Conservation (phyloP, 2,888 invertebrate genomes). For the Pollenia amentaria region DNA sequence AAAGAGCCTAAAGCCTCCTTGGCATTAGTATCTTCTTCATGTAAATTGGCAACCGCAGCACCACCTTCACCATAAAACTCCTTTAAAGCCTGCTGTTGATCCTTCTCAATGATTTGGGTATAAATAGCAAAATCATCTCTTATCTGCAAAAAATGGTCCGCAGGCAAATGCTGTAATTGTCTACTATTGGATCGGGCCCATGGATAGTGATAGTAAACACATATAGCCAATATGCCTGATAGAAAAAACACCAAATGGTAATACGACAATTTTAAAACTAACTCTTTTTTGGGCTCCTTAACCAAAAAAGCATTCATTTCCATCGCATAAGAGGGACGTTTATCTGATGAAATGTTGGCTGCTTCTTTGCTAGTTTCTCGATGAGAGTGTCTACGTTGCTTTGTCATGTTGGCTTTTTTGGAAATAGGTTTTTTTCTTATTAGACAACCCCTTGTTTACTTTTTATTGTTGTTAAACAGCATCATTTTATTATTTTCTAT, state of each 20-base stretch:
- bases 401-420: conserved; percentile 63
- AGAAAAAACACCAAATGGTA: conserved; percentile 78
- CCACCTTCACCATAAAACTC: conserved; percentile 79
- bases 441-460: neutral
- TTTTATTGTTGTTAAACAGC: neutral
- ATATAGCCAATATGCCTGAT: conserved; percentile 79
- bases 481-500: neutral
- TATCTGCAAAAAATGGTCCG: conserved; percentile 81
- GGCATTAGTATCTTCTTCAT: conserved; percentile 79
- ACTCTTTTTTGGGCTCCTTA: conserved; percentile 48
- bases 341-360: conserved; percentile 25
- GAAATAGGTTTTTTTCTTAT: neutral
- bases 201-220: conserved; percentile 77
- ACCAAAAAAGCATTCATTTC: conserved; percentile 62
- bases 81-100: conserved; percentile 76
- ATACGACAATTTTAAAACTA: conserved; percentile 64
- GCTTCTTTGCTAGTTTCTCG: conserved; percentile 32
- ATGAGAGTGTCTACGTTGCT: conserved; percentile 62
- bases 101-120: conserved; percentile 60
- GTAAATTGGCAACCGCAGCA: conserved; percentile 76
- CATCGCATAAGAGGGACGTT: conserved; percentile 55
- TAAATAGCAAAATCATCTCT: conserved; percentile 83
- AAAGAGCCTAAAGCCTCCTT: conserved; percentile 93
- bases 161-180: conserved; percentile 81
- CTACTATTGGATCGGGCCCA: conserved; percentile 26